Base-by-base conservation (phyloP, 2,797 vertebrate species). In the Liparis tanakae region DNA sequence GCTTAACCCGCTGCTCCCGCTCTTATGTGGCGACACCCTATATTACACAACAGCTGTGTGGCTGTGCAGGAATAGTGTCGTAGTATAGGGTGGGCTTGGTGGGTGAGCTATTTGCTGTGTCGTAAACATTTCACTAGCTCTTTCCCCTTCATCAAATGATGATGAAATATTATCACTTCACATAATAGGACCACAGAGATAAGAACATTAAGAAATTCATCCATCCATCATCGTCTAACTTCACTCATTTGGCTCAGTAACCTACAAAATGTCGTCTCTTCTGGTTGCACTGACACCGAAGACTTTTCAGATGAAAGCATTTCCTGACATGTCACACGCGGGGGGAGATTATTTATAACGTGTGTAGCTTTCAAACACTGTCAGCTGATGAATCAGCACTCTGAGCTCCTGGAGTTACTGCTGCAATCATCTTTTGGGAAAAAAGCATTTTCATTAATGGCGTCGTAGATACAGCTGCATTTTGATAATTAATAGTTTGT, bases 401-500 rank as follows among this genome's bases (percentile, higher is more conserved):
- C 68, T 56, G 37, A 72, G 79, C 71, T 85, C 73, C 54, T 44
- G 74, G 44, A 71, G 63, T 70, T 58, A 67, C 33, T 66, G 43
- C 57, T 75, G 18, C 30, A 48, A 72, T 76, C 51, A 61, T 70
- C 36, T 54, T 58, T 46, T 22, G 33, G 36, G 0, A 7, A n/a
- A 39, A 36, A 80, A 69, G 10, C 41, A 48, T 44, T 65, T 12
- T 58, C 22, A 77, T 73, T 57, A 39, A 59, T 74, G 48, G 61
- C 4, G 50, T 64, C 80, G 79, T 81, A 86, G 65, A 90, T 82
- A 86, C 78, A 76, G 65, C 58, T 76, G 58, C 56, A 65, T 84
- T 84, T 84, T 79, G 83, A 84, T 85, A 84, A 83, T 58, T 77
- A 87, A 79, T 76, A 75, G 74, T 86, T 87, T 78, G 69, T 80